Conservation (phyloP, 2,888 invertebrate species). For the Brachylomia viminalis region DNA sequence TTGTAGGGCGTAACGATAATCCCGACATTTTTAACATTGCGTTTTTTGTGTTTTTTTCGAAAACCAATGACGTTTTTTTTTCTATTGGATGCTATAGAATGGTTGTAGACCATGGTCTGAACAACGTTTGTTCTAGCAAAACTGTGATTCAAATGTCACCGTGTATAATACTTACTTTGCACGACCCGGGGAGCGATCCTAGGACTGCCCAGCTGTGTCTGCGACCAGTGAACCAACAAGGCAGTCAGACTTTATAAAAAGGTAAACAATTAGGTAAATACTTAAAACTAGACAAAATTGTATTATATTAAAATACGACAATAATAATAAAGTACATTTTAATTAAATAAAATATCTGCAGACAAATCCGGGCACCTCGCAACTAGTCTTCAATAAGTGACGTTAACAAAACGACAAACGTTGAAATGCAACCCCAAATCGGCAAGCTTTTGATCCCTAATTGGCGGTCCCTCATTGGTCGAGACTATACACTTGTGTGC, state of each 20-base stretch:
- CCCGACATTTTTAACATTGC: too few species aligned
- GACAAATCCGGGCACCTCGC: conserved; percentile 37
- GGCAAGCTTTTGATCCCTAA: conserved; percentile 84
- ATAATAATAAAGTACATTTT: not conserved
- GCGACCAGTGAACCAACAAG: not conserved
- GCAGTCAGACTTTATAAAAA: not conserved
- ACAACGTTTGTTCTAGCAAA: too few species aligned
- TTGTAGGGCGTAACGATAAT: too few species aligned
- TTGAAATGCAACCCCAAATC: conserved; percentile 87
- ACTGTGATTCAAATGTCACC: too few species aligned
- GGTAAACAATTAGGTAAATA: not conserved
- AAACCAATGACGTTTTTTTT: too few species aligned
- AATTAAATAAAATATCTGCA: conserved; percentile 25
- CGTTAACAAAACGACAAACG: conserved; percentile 78
- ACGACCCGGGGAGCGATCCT: too few species aligned
- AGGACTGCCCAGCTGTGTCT: not conserved
- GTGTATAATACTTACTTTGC: too few species aligned
- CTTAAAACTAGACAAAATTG: not conserved
- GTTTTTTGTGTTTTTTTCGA: too few species aligned
- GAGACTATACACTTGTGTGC: conserved; percentile 72
- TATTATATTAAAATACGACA: not conserved
- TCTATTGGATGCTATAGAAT: too few species aligned
- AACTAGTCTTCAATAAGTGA: conserved; percentile 64
- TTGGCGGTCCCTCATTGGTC: conserved; percentile 82
- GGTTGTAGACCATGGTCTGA: too few species aligned